These are phyloP conservation scores for Oryzias celebensis DNA, from an alignment of 2,113 vertebrate genomes.

Conservation along the genomic window DNA sequence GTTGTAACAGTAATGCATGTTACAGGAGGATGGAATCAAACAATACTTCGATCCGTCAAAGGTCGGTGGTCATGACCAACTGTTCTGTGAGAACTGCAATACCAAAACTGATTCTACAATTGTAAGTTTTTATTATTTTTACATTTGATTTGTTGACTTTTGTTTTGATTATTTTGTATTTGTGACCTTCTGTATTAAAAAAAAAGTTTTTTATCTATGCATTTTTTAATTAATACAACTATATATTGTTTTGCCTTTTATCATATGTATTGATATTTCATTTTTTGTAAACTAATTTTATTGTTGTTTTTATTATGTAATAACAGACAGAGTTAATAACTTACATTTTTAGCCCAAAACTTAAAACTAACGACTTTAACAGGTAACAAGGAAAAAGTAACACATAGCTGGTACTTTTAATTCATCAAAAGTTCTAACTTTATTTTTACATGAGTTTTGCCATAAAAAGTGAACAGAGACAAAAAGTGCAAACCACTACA, in stretches of 20 bases:
- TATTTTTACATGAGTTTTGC: no score
- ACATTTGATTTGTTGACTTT: neutral
- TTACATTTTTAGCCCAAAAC: no score
- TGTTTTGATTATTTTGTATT: neutral
- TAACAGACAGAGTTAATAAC: no score
- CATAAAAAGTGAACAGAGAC: no score
- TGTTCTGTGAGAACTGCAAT: conserved; percentile 62
- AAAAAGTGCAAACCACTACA: no score
- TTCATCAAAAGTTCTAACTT: no score
- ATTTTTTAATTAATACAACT: neutral
- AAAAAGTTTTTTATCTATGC: neutral
- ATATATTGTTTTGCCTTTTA: neutral
- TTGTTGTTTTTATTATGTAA: no score
- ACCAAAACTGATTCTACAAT: conserved; percentile 45
- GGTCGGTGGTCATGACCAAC: conserved; percentile 57
- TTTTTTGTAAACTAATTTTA: no score
- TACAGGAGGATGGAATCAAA: conserved; percentile 44
- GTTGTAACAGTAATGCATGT: neutral
- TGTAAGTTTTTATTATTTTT: conserved; percentile 49
- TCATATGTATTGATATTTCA: neutral
- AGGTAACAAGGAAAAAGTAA: no score
- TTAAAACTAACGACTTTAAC: no score
- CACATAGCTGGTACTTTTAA: no score
- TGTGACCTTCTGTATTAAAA: neutral
- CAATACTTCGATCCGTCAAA: conserved; percentile 24